Conservation (phyloP, 2,888 invertebrate species). For the Hydriomena furcata region DNA sequence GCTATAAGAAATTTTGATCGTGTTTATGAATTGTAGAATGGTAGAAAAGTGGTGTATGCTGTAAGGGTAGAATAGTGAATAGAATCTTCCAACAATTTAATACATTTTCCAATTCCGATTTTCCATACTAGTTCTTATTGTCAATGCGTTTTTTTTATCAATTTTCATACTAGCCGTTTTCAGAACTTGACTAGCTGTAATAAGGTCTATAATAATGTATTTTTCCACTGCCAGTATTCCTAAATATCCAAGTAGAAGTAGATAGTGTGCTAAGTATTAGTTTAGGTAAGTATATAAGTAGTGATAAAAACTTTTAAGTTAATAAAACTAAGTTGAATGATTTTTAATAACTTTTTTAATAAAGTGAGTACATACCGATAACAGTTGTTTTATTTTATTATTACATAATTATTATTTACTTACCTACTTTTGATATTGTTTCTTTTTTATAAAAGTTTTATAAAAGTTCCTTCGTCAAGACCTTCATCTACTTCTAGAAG, state of each 20-base stretch:
- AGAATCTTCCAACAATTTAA: slow-evolving; percentile 18
- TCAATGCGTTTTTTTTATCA: no score
- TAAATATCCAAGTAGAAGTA: slow-evolving; percentile 68
- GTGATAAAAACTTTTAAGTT: slow-evolving; percentile 46
- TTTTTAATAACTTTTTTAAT: slow-evolving; percentile 83
- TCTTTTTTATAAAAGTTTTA: no score
- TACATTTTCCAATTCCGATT: no score
- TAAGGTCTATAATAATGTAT: slow-evolving; percentile 65
- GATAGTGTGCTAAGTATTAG: slow-evolving; percentile 50
- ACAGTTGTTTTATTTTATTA: slow-evolving; percentile 24
- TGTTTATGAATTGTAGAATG: slow-evolving; percentile 41
- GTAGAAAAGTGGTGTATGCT: slow-evolving; percentile 28
- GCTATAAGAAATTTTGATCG: slow-evolving; percentile 40
- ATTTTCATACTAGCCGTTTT: slow-evolving; percentile 32
- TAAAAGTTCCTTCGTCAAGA: no score
- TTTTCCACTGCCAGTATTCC: slow-evolving; percentile 84
- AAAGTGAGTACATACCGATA: slow-evolving; percentile 52
- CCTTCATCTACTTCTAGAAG: no score
- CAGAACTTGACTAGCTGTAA: slow-evolving; percentile 44
- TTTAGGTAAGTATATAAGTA: slow-evolving; percentile 29
- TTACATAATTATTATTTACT: no score
- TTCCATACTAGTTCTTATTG: slow-evolving; percentile 10
- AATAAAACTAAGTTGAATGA: slow-evolving; percentile 74
- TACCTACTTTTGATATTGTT: no score
- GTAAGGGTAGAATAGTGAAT: slow-evolving; percentile 17